These are phyloP conservation scores for Lepilemur septentrionalis DNA, from an alignment of 2,797 vertebrate genomes.

Conservation along the genomic window DNA sequence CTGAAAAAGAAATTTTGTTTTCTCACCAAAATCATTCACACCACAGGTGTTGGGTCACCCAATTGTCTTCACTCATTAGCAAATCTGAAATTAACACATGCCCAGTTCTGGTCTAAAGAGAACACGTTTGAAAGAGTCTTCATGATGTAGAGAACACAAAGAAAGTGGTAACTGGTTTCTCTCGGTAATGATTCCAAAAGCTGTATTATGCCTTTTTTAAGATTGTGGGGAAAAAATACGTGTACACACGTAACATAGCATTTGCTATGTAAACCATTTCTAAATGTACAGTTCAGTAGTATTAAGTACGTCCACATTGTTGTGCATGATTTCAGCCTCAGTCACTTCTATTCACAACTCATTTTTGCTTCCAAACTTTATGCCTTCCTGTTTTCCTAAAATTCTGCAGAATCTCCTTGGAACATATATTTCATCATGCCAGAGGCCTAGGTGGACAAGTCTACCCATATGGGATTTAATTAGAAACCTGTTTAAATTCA, in stretches of 20 bases:
- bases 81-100: conserved; percentile 32
- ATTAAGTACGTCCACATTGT: background rate
- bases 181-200: background rate
- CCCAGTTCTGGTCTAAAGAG: background rate
- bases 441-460: background rate
- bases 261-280: background rate
- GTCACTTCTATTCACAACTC: background rate
- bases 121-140: background rate
- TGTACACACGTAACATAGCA: background rate
- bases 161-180: background rate
- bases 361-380: background rate
- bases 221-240: background rate
- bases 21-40: conserved; percentile 9
- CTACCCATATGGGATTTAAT: background rate
- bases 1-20: background rate
- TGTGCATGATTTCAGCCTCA: background rate
- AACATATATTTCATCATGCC: background rate
- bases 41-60: background rate
- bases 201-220: background rate
- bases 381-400: background rate
- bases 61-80: conserved; percentile 1
- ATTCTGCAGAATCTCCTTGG: background rate
- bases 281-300: background rate
- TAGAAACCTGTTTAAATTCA: conserved; percentile 22
- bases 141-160: background rate